phyloP scores from a whole-genome alignment of 2,797 vertebrate species.

The Tokudaia muenninki region DNA sequence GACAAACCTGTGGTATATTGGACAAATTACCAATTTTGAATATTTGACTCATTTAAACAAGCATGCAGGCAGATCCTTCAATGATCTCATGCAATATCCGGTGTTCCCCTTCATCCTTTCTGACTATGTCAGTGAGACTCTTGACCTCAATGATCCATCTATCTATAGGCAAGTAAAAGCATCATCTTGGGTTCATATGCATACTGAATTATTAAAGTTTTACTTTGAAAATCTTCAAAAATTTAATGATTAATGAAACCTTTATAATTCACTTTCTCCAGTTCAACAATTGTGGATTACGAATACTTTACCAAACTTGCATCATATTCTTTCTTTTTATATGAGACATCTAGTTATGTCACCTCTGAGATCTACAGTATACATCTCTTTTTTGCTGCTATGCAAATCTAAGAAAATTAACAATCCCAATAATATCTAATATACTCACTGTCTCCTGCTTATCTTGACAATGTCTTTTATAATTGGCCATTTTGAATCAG shows the following conservation, averaged over 20 bases:
- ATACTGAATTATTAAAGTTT: neutral
- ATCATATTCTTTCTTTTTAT: neutral
- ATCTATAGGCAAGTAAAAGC: constrained; percentile 93
- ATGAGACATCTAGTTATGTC: neutral
- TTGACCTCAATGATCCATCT: constrained; percentile 93
- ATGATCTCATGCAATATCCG: constrained; percentile 99
- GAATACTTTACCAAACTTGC: constrained; percentile 21
- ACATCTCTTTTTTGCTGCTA: neutral
- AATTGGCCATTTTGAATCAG: neutral
- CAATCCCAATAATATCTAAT: neutral
- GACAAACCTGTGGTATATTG: constrained; percentile 97
- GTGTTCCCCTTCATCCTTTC: constrained; percentile 98
- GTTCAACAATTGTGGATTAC: neutral
- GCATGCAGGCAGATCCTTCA: constrained; percentile 99
- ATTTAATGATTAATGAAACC: neutral
- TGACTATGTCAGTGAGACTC: constrained; percentile 95
- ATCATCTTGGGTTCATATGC: neutral
- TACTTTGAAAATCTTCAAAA: neutral
- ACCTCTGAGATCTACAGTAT: neutral
- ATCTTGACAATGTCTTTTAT: constrained; percentile 18
- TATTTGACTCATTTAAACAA: constrained; percentile 99
- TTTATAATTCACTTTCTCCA: neutral
- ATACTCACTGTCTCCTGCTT: neutral
- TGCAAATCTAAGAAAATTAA: constrained; percentile 7
- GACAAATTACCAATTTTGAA: constrained; percentile 99